Evolutionary conservation across 2,888 invertebrate species (phyloP), one percentile per base, ranked within the genome.

Genomic region (Sabellastarte sp.): DNA sequence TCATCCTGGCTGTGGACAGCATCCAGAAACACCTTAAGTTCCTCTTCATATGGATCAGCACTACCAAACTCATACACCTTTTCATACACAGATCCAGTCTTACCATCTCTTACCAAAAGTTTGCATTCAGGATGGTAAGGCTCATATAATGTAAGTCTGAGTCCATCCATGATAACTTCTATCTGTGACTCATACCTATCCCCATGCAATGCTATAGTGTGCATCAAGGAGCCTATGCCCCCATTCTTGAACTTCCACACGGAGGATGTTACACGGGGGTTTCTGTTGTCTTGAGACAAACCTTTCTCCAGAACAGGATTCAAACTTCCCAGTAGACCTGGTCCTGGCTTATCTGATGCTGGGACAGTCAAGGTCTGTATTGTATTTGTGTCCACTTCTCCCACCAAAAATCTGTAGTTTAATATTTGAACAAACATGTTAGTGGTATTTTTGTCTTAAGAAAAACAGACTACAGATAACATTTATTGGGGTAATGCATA

Each of bases 221-320:
- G 67, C 3, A 61, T 63, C 15, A 67, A 59, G 30, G 55, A 57
- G 26, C 67, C 67, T 5, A 65, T 30, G n/a, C 64, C 67, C 3
- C 63, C 64, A 24, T 28, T 59, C 26, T 32, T 50, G 53, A 67
- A 67, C 3, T 65, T 50, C 67, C 67, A 67, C 15, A 28, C 28
- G 2, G 62, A 5, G 50, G 59, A 29, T 5, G 64, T 64, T 3
- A 67, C 65, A 1, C 67, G 59, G 1, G 67, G 64, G n/a, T 57
- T 50, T 24, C 63, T 41, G 1, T 53, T n/a, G 20, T 41, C 20
- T 10, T 10, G 20, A 10, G 41, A 41, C 41, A 41, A 20, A 15
- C 41, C 41, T 20, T 41, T 20, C 41, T 41, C 41, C 10, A 41
- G 10, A 20, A 15, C 41, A 10, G 41, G 41, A 20, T 10, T 15